These are phyloP conservation scores for Drosophila leonis DNA, from an alignment of 2,888 invertebrate species.

Conservation along the genomic window DNA sequence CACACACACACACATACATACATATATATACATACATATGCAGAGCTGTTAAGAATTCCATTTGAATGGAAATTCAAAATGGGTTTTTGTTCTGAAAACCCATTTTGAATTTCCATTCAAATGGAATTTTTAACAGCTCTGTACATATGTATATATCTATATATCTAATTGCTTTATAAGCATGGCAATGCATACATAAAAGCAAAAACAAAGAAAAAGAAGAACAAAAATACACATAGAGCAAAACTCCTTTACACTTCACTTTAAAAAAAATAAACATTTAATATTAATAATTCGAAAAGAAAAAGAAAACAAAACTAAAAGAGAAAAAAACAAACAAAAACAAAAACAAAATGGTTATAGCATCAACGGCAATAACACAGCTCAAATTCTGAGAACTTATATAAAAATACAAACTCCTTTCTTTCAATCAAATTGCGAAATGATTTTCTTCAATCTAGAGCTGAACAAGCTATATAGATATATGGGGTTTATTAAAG, in stretches of 20 bases:
- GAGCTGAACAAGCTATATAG: background rate
- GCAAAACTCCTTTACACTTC: slow-evolving; percentile 55
- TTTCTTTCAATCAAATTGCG: slow-evolving; percentile 69
- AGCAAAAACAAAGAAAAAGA: slow-evolving; percentile 21
- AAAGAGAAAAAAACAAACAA: background rate
- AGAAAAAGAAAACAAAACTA: background rate
- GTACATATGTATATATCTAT: background rate
- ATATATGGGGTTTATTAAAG: background rate
- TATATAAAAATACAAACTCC: slow-evolving; percentile 75
- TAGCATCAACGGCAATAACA: slow-evolving; percentile 67
- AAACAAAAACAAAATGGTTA: slow-evolving; percentile 32
- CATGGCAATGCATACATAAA: background rate
- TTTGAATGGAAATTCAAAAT: too few relatives aligned
- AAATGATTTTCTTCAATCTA: slow-evolving; percentile 18
- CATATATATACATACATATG: too few relatives aligned
- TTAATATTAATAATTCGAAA: slow-evolving; percentile 56
- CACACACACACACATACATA: too few relatives aligned
- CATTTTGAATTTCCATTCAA: too few relatives aligned
- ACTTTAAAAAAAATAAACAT: slow-evolving; percentile 47
- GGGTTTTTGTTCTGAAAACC: too few relatives aligned
- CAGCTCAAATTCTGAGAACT: slow-evolving; percentile 76
- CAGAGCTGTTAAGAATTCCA: too few relatives aligned
- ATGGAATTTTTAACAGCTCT: too few relatives aligned
- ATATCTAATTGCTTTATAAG: background rate
- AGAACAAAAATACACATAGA: slow-evolving; percentile 32